Conservation (phyloP, 2,113 vertebrate species). For the Poeciliopsis turrubarensis region DNA sequence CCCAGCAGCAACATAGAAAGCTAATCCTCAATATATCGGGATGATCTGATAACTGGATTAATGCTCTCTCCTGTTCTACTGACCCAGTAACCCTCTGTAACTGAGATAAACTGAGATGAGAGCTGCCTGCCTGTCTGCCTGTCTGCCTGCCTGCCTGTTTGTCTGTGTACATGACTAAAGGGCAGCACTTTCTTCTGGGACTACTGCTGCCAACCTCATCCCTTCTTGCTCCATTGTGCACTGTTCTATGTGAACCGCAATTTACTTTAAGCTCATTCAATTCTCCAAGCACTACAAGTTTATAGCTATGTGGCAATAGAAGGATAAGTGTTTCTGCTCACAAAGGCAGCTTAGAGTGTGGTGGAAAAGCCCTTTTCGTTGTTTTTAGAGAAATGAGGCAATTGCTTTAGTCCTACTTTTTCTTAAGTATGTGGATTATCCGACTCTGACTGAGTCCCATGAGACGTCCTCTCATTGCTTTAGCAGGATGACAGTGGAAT, state of each 20-base stretch:
- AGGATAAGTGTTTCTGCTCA: constrained; percentile 28
- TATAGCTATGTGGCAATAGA: constrained; percentile 15
- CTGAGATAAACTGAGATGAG: constrained; percentile 4
- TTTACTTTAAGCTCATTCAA: constrained; percentile 70
- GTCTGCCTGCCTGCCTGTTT: neutral
- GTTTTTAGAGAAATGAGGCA: constrained; percentile 37
- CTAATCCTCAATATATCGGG: constrained; percentile 60
- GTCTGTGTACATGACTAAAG: constrained; percentile 9
- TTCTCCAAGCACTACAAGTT: constrained; percentile 51
- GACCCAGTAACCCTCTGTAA: constrained; percentile 43
- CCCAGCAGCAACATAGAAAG: constrained; percentile 10
- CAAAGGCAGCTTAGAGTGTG: constrained; percentile 27
- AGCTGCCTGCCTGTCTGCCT: neutral
- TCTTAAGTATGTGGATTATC: constrained; percentile 40
- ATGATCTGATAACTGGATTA: constrained; percentile 71
- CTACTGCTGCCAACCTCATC: constrained; percentile 2
- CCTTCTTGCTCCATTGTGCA: constrained; percentile 20
- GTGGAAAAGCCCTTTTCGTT: constrained; percentile 30
- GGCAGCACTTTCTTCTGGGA: neutral
- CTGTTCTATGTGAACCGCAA: constrained; percentile 56
- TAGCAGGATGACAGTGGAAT: constrained; percentile 1
- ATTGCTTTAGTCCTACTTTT: constrained; percentile 28
- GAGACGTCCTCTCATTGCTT: constrained; percentile 8
- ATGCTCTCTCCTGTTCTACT: constrained; percentile 46
- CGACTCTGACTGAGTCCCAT: constrained; percentile 5